Percentiles rank a stretch among this genome's conserved stretches.
phyloP scores from a whole-genome alignment of 1,140 invertebrate genomes.

The Eriocheir sinensis region DNA sequence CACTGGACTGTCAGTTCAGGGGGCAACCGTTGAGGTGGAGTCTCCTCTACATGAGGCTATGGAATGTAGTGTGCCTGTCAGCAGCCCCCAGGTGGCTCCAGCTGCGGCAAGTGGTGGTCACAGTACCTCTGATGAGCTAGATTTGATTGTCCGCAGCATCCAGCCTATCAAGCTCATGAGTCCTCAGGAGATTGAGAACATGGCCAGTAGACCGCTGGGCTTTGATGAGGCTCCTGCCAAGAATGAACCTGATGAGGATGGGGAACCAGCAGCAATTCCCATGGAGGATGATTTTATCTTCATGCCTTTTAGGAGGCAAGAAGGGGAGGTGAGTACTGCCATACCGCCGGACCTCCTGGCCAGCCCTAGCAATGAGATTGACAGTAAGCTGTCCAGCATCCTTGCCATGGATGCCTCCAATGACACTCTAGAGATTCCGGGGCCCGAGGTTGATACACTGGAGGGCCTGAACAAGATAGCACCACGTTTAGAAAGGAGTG shows the following conservation, averaged over 20 bases:
- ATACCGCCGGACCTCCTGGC: slow-evolving; percentile 57
- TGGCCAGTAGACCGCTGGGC: slow-evolving; percentile 70
- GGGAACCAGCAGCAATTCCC: background rate
- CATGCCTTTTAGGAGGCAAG: slow-evolving; percentile 55
- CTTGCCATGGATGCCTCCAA: slow-evolving; percentile 77
- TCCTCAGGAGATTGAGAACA: slow-evolving; percentile 75
- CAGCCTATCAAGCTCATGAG: slow-evolving; percentile 75
- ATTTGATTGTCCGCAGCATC: slow-evolving; percentile 73
- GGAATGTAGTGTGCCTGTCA: slow-evolving; percentile 48
- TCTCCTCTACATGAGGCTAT: background rate
- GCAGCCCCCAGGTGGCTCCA: background rate
- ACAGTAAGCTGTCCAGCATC: slow-evolving; percentile 73
- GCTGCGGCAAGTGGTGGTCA: slow-evolving; percentile 29
- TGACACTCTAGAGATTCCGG: slow-evolving; percentile 73
- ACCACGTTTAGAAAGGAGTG: slow-evolving; percentile 64
- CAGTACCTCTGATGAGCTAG: slow-evolving; percentile 66
- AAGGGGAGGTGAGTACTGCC: slow-evolving; percentile 54
- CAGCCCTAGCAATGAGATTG: slow-evolving; percentile 74
- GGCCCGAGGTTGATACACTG: slow-evolving; percentile 56
- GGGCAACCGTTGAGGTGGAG: background rate
- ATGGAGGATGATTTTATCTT: slow-evolving; percentile 70
- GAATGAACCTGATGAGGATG: slow-evolving; percentile 46
- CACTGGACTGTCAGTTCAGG: background rate
- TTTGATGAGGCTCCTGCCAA: slow-evolving; percentile 75
- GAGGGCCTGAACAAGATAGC: slow-evolving; percentile 60